Percentiles rank a stretch among this genome's conserved stretches.
phyloP scores from a whole-genome alignment of 2,113 vertebrate genomes.

The Platycercus adscitus region DNA sequence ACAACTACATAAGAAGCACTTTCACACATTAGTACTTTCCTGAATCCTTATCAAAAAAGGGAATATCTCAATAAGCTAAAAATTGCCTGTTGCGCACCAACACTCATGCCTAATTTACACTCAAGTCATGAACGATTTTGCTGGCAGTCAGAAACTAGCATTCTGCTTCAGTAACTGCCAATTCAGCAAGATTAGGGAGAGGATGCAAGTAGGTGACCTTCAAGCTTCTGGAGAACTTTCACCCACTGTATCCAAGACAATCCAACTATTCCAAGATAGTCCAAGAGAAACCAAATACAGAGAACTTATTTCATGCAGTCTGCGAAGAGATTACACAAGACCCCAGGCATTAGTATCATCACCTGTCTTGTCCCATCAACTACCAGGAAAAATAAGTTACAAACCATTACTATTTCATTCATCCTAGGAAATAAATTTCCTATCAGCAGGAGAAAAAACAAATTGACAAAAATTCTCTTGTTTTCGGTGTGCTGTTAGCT shows the following conservation, averaged over 20 bases:
- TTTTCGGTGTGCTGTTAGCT: background rate
- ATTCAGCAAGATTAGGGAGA: background rate
- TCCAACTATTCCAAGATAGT: background rate
- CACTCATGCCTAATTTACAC: background rate
- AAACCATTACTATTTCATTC: background rate
- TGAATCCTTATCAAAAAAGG: background rate
- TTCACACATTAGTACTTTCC: background rate
- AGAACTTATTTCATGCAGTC: background rate
- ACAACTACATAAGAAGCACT: background rate
- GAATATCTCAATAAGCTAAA: background rate
- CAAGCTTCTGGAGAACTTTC: background rate
- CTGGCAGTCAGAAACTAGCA: background rate
- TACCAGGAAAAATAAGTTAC: background rate
- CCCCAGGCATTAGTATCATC: background rate
- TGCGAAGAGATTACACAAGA: background rate
- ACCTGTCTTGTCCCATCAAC: background rate
- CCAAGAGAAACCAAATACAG: background rate
- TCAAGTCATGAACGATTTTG: background rate
- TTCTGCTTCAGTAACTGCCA: background rate
- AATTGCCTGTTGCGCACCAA: background rate
- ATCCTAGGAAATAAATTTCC: background rate
- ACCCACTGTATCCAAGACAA: background rate
- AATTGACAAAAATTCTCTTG: background rate
- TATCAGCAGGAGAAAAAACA: background rate
- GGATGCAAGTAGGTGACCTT: background rate